Evolutionary conservation across 2,113 vertebrate genomes (phyloP).

Genomic region (Vidua chalybeata): DNA sequence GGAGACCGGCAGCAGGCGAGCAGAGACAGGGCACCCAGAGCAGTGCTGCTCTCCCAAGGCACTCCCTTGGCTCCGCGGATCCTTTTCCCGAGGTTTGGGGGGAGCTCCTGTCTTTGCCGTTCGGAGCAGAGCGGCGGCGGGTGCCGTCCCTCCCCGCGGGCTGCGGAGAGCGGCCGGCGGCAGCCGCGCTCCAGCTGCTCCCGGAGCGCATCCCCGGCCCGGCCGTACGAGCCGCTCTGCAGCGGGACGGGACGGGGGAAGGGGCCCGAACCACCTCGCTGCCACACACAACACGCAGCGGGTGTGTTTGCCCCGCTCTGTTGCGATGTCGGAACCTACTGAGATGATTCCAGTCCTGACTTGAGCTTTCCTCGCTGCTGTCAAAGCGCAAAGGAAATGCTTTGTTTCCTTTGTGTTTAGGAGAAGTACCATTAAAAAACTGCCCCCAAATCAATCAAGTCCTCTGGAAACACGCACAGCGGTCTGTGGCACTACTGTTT

Average conservation of each 20-base stretch:
- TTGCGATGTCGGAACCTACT: fast-evolving
- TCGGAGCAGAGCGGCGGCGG: background rate
- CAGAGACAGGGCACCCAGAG: fast-evolving
- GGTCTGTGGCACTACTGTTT: background rate
- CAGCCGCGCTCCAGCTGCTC: background rate
- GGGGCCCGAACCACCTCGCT: background rate
- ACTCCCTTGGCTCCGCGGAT: background rate
- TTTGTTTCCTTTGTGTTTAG: background rate
- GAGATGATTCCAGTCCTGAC: fast-evolving
- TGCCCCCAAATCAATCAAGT: background rate
- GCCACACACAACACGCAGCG: fast-evolving
- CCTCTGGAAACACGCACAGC: background rate
- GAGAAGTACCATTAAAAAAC: background rate
- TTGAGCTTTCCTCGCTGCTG: background rate
- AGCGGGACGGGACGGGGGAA: too few relatives aligned
- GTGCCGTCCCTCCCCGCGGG: background rate
- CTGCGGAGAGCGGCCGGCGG: background rate
- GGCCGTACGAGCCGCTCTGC: fast-evolving
- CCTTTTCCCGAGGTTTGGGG: background rate
- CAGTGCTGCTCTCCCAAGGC: background rate
- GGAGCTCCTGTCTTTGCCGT: background rate
- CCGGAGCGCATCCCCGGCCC: background rate
- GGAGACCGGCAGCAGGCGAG: fast-evolving
- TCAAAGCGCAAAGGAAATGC: background rate
- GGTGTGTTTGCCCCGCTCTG: fast-evolving